Evolutionary conservation across 2,797 vertebrate species (phyloP).

Genomic region (Podargus strigoides): DNA sequence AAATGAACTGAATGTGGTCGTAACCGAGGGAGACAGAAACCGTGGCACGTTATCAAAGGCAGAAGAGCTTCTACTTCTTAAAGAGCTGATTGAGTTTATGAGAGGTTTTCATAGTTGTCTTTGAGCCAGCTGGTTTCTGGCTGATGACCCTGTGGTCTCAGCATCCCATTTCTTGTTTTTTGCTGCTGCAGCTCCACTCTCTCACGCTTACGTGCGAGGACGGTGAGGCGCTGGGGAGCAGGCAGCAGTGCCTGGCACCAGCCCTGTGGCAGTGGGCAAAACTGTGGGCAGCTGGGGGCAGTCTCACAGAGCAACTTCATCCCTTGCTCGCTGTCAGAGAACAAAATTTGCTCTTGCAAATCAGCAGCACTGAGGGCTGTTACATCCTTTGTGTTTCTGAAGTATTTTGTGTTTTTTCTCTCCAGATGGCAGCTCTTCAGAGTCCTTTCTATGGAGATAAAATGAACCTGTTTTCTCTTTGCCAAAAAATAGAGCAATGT

Average conservation of each 20-base stretch:
- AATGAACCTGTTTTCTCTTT: slow-evolving; percentile 86
- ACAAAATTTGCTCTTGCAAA: not conserved
- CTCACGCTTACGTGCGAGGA: too few relatives aligned
- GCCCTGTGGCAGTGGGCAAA: not conserved
- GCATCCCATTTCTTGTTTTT: not conserved
- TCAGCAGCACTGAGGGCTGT: not conserved
- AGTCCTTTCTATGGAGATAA: slow-evolving; percentile 90
- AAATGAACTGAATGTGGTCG: not conserved
- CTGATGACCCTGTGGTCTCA: not conserved
- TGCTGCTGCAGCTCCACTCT: too few relatives aligned
- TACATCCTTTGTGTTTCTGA: not conserved
- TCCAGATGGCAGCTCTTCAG: slow-evolving; percentile 87
- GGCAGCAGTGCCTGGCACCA: not conserved
- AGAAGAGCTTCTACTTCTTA: not conserved
- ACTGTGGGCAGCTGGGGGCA: not conserved
- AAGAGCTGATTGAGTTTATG: not conserved
- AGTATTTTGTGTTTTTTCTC: not conserved
- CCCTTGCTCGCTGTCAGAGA: not conserved
- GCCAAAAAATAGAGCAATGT: slow-evolving; percentile 88
- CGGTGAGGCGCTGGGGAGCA: too few relatives aligned
- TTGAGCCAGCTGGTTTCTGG: not conserved
- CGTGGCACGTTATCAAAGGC: rapidly evolving
- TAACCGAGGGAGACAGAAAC: not conserved
- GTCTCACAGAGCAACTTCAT: not conserved
- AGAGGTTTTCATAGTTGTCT: not conserved